Evolutionary conservation across 2,113 vertebrate genomes (phyloP).

Genomic region (Myotis yumanensis): DNA sequence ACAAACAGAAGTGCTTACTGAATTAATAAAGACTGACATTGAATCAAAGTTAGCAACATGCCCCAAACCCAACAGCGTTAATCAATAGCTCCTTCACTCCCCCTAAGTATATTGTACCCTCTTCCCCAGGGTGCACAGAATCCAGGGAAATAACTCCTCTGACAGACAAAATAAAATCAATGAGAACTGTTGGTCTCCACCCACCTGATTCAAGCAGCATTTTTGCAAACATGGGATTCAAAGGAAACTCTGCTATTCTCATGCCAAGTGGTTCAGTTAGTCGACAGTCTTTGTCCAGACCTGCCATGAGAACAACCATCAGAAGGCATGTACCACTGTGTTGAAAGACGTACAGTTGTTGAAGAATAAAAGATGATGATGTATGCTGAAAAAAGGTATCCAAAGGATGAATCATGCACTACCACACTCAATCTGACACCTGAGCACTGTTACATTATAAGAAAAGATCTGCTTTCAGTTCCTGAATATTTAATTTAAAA

Average conservation of each 20-base stretch:
- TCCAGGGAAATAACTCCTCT: not conserved
- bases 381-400: not conserved
- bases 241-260: constrained; percentile 97
- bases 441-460: not conserved
- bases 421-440: not conserved
- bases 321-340: not conserved
- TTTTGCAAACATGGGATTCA: constrained; percentile 99
- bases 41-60: not conserved
- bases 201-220: constrained; percentile 97
- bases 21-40: not conserved
- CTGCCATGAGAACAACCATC: constrained; percentile 78
- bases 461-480: not conserved
- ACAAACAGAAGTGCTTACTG: not conserved
- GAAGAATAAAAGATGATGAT: not conserved
- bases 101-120: not conserved
- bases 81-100: not conserved
- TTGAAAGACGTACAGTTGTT: not conserved
- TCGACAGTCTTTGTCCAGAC: constrained; percentile 95
- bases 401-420: not conserved
- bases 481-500: not conserved
- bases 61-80: not conserved
- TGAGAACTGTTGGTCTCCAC: constrained; percentile 9
- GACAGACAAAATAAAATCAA: not conserved
- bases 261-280: constrained; percentile 95
- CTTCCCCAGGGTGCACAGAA: not conserved